phyloP scores from a whole-genome alignment of 2,888 invertebrate genomes.

The Heteromurus nitidus region DNA sequence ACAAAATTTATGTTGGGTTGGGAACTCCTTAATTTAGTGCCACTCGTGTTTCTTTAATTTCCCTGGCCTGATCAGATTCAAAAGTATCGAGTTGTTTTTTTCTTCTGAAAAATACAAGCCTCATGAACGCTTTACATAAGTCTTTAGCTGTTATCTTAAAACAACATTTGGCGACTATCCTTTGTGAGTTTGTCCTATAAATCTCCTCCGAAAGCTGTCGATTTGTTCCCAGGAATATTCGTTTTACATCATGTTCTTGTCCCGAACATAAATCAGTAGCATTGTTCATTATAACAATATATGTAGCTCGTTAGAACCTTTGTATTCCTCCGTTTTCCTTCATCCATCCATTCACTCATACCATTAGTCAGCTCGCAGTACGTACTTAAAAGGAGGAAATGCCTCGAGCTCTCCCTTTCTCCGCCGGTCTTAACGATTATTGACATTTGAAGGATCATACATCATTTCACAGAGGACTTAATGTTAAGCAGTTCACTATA shows the following conservation, averaged over 20 bases:
- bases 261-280: not conserved
- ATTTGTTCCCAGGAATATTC: constrained; percentile 59
- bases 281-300: not conserved
- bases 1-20: too few relatives aligned
- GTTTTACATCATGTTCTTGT: constrained; percentile 38
- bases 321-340: not conserved
- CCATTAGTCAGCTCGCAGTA: constrained; percentile 5
- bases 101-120: too few relatives aligned
- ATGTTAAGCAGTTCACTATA: constrained; percentile 33
- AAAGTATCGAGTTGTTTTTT: too few relatives aligned
- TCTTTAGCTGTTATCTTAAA: too few relatives aligned
- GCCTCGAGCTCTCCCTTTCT: too few relatives aligned
- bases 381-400: constrained; percentile 16
- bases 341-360: constrained; percentile 21
- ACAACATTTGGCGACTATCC: too few relatives aligned
- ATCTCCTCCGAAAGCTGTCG: too few relatives aligned
- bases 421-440: constrained; percentile 63
- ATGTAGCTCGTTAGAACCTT: not conserved
- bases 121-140: too few relatives aligned
- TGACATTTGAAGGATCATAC: constrained; percentile 64
- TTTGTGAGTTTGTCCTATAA: too few relatives aligned
- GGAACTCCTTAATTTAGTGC: too few relatives aligned
- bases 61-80: too few relatives aligned
- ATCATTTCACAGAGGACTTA: constrained; percentile 52
- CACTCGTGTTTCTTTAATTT: too few relatives aligned